Base-by-base conservation (phyloP, 2,888 invertebrate species). In the Sturmia bella region DNA sequence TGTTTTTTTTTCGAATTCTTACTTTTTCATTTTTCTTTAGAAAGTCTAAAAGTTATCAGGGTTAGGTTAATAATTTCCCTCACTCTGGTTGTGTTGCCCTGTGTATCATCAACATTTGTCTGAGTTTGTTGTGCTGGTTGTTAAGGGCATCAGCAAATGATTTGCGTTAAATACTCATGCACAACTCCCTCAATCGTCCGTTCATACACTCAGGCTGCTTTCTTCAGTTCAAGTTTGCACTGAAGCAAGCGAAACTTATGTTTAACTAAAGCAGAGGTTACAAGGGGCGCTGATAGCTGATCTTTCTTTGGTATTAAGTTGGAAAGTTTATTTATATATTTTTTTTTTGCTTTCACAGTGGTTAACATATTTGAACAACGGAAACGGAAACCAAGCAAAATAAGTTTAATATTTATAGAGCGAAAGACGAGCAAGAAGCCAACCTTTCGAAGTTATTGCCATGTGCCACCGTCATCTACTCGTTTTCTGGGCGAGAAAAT, bases 161-260 rank as follows among this genome's bases (percentile, higher is more conserved):
- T 82, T 78, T 78, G 78, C 82, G 82, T 78, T 74, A 74, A 50
- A 59, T 78, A 74, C 78, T 52, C 81, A 81, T 76, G 77, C 81
- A 81, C 77, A 73, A 43, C 52, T 61, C 41, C 41, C 52, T 21
- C 57, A 27, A 61, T 45, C 32, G 32, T 32, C 32, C 32, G 9
- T 32, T 32, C 66, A 24, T 5, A 19, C 39, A 12, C n/a, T 68
- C 2, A 15, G 39, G 5, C 5, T 52, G 5, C 5, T 37, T 56
- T 57, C 32, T 70, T 57, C 68, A 68, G 68, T 27, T 57, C 50
- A 19, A 52, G 57, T 13, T 39, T 56, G 11, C 57, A 61, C 39
- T 50, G 24, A 54, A 56, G 15, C 15, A 17, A 15, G 6, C 32
- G 21, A 69, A 69, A 59, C 59, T 52, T 54, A 19, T 17, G 52